Percentiles rank a stretch among this genome's conserved stretches.
These are phyloP conservation scores for Agrilus biguttatus DNA, from an alignment of 2,888 invertebrate species.

Conservation along the genomic window DNA sequence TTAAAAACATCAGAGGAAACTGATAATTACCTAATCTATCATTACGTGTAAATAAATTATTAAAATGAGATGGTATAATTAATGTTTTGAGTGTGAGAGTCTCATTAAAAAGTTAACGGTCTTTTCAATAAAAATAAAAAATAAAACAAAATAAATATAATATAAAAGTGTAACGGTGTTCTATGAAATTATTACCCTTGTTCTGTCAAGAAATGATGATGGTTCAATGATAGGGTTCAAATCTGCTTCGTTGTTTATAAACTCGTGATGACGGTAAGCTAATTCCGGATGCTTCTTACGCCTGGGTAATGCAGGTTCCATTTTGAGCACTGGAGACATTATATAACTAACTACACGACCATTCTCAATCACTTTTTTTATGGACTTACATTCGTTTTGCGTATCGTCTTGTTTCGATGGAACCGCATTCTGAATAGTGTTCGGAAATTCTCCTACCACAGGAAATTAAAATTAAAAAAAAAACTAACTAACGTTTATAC, in stretches of 20 bases:
- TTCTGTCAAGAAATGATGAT: slow-evolving; percentile 44
- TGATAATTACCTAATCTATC: no score
- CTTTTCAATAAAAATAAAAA: neutral
- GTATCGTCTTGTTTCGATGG: slow-evolving; percentile 25
- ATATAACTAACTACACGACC: slow-evolving; percentile 18
- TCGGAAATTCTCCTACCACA: slow-evolving; percentile 20
- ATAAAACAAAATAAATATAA: neutral
- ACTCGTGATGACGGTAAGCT: slow-evolving; percentile 75
- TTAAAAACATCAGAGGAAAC: no score
- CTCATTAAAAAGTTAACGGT: no score
- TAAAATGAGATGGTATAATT: no score
- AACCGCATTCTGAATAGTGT: slow-evolving; percentile 19
- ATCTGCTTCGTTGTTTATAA: slow-evolving; percentile 50
- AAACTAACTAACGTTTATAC: neutral
- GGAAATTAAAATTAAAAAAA: slow-evolving; percentile 3
- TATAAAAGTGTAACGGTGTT: neutral
- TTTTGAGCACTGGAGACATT: slow-evolving; percentile 32
- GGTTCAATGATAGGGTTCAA: slow-evolving; percentile 42
- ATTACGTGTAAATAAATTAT: no score
- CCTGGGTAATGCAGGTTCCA: slow-evolving; percentile 74
- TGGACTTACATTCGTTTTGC: slow-evolving; percentile 23
- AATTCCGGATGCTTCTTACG: slow-evolving; percentile 81
- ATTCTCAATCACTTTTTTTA: slow-evolving; percentile 15
- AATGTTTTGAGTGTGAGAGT: no score
- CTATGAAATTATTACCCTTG: slow-evolving; percentile 39